Percentiles rank a stretch among this genome's conserved stretches.
Conservation (phyloP, 2,113 vertebrate species). For the Protomyctophum bolini region DNA sequence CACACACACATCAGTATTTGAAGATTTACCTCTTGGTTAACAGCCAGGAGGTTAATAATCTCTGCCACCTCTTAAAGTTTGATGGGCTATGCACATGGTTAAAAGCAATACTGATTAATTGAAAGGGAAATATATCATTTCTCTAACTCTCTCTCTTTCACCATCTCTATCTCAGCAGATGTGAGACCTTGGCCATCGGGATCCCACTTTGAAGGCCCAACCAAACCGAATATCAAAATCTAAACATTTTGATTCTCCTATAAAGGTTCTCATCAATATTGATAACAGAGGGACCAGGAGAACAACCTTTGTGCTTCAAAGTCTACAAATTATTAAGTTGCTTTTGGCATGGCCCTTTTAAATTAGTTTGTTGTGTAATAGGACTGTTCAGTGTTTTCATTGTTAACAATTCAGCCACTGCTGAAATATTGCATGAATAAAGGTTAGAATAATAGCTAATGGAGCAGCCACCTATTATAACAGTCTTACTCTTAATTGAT, state of each 20-base stretch:
- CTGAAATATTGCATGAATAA: neutral
- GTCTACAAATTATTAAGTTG: neutral
- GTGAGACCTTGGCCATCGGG: slow-evolving; percentile 33
- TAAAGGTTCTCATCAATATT: slow-evolving; percentile 7
- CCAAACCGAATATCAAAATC: slow-evolving; percentile 32
- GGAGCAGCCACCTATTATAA: neutral
- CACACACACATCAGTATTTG: neutral
- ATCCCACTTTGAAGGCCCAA: slow-evolving; percentile 8
- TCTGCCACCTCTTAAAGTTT: slow-evolving; percentile 26
- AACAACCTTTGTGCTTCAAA: neutral
- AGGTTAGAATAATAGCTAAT: neutral
- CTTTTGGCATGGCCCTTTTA: slow-evolving; percentile 1
- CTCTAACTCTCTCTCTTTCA: slow-evolving; percentile 4
- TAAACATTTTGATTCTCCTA: slow-evolving; percentile 20
- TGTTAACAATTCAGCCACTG: neutral
- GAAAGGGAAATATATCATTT: neutral
- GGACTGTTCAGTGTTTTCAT: neutral
- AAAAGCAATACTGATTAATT: neutral
- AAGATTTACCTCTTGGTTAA: slow-evolving; percentile 17
- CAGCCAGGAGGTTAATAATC: neutral
- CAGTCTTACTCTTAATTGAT: neutral
- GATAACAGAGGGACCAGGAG: slow-evolving; percentile 5
- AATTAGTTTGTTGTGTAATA: neutral
- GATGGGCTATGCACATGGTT: neutral
- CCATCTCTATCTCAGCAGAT: slow-evolving; percentile 29